Base-by-base conservation (phyloP, 1,140 invertebrate genomes). In the Periplaneta americana region DNA sequence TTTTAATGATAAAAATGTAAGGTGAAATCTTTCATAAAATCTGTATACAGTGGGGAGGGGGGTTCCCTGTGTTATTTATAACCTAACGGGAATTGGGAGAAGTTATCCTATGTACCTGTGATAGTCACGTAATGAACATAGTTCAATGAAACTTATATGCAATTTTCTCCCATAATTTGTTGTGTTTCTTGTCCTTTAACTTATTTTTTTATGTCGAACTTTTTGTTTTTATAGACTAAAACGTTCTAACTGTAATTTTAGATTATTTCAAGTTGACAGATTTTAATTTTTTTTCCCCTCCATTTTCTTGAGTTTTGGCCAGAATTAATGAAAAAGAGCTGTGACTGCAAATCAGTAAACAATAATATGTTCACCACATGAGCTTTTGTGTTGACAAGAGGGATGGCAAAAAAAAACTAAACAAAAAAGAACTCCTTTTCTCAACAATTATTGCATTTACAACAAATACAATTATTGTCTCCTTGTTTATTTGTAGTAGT, bases 331-430 rank as follows among this genome's bases (percentile, higher is more conserved):
- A 33, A 66, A 66, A 33, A 80, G 33, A 80, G 79, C 79, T 80
- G 79, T 80, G 79, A 80, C 79, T 80, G 79, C 79, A 80, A 80
- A 57, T 37, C 79, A 80, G 66, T 80, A 34, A 37, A 37, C 15
- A 31, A 39, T 8, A n/a, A 80, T 80, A 34, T 80, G 79, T 80
- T 80, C 79, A 80, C 79, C 78, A 80, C 79, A 39, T 48, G n/a
- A 36, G 39, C 31, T 32, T 37, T 33, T 80, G 79, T 76, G 34
- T 76, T 76, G 75, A 81, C 48, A 33, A 34, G 32, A 81, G 81
- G 81, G 81, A 81, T 81, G 81, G 81, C 81, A 81, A 81, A 81
- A 81, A n/a, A 48, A 39, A 48, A 35, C 22, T 75, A 75, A n/a
- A 34, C 35, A 48, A 36, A 36, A 48, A 77, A 31, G 32, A 77